Conservation (phyloP, 2,888 invertebrate species). For the Nomada lathburiana region DNA sequence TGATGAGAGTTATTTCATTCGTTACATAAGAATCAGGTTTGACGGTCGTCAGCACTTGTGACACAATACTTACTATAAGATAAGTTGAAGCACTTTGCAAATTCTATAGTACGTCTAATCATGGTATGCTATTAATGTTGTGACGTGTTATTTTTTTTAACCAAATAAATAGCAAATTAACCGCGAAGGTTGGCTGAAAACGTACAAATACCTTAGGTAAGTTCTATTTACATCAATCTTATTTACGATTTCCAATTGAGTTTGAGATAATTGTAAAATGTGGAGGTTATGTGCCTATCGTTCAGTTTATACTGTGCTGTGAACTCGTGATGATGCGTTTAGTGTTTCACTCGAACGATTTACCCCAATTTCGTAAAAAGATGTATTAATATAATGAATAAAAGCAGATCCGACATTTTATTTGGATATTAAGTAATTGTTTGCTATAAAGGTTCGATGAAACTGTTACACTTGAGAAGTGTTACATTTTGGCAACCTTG, state of each 20-base stretch:
- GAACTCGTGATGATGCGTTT: constrained; percentile 7
- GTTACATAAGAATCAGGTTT: constrained; percentile 50
- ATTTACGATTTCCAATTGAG: background rate
- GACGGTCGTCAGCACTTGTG: constrained; percentile 8
- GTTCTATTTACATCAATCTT: constrained; percentile 2
- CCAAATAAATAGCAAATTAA: constrained; percentile 62
- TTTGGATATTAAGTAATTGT: constrained; percentile 17
- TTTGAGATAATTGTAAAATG: background rate
- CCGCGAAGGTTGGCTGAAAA: constrained; percentile 60
- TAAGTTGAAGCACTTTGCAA: constrained; percentile 43
- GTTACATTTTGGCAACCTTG: constrained; percentile 47
- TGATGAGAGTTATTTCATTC: constrained; percentile 8
- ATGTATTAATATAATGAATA: background rate
- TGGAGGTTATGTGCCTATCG: constrained; percentile 62
- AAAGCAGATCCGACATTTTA: background rate
- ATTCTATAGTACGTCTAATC: constrained; percentile 61
- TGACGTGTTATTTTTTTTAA: constrained; percentile 82
- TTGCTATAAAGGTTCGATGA: background rate
- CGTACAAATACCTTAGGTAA: constrained; percentile 70
- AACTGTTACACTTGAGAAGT: constrained; percentile 11
- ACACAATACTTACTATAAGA: constrained; percentile 16
- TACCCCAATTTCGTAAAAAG: background rate
- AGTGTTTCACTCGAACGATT: background rate
- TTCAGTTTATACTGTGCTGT: constrained; percentile 35
- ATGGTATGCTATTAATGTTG: constrained; percentile 78